Conservation (phyloP, 2,888 invertebrate species). For the Bhutanitis thaidina region DNA sequence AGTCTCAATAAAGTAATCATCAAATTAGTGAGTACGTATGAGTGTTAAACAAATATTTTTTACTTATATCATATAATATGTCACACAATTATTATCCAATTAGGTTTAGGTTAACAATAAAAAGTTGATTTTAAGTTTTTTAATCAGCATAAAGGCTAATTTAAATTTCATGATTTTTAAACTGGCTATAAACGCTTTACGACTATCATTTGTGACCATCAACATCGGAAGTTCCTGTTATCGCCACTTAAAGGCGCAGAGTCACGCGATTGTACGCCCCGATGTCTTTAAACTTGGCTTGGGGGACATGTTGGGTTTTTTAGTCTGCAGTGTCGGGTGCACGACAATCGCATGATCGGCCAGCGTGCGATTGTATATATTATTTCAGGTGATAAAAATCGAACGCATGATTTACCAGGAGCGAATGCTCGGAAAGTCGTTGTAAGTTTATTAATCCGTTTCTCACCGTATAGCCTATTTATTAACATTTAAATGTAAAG, state of each 20-base stretch:
- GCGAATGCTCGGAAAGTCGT: too few species aligned
- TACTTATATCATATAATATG: too few species aligned
- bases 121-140: too few species aligned
- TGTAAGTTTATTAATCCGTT: too few species aligned
- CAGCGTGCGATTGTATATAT: neutral
- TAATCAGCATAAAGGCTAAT: neutral
- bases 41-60: too few species aligned
- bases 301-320: constrained; percentile 20
- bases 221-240: constrained; percentile 34
- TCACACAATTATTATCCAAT: too few species aligned
- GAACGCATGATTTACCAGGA: neutral
- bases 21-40: too few species aligned
- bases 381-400: neutral
- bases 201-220: constrained; percentile 31
- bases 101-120: too few species aligned
- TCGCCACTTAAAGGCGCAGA: constrained; percentile 44
- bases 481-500: too few species aligned
- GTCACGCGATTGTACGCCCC: constrained; percentile 62
- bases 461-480: too few species aligned
- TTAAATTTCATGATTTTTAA: constrained; percentile 15
- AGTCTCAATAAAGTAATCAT: too few species aligned
- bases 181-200: constrained; percentile 17
- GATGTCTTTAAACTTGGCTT: constrained; percentile 50
- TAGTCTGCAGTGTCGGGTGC: neutral
- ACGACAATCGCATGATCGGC: neutral